phyloP scores from a whole-genome alignment of 1,140 invertebrate species.

The Brevipalpus yothersi region DNA sequence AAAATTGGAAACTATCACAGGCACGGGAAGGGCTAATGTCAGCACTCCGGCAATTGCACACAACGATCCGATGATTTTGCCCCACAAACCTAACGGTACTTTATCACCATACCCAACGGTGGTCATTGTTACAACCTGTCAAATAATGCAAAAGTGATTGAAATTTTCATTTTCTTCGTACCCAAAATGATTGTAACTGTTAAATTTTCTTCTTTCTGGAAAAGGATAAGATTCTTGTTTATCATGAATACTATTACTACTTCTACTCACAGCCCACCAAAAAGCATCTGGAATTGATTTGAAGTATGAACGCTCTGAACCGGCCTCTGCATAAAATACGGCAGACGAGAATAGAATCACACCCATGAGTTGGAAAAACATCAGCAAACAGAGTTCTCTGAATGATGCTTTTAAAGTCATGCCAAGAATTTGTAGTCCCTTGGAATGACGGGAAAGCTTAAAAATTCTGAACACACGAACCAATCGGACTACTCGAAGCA shows the following conservation, averaged over 20 bases:
- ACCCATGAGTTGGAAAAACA: constrained; percentile 99
- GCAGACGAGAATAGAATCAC: constrained; percentile 93
- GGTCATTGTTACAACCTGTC: constrained; percentile 36
- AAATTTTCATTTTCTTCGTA: too few species aligned
- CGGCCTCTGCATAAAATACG: constrained; percentile 95
- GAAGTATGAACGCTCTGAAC: constrained; percentile 73
- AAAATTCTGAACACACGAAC: constrained; percentile 97
- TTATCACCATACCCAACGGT: constrained; percentile 95
- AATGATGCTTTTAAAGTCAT: constrained; percentile 97
- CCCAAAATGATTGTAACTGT: neutral
- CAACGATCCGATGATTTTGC: constrained; percentile 90
- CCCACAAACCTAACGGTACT: constrained; percentile 94
- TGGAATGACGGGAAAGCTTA: constrained; percentile 90
- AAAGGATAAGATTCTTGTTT: constrained; percentile 90
- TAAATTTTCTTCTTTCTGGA: constrained; percentile 74
- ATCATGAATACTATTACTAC: constrained; percentile 25
- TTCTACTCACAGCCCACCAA: neutral
- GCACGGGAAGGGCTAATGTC: constrained; percentile 31
- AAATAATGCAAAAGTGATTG: neutral
- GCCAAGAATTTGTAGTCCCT: constrained; percentile 81
- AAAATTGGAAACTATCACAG: constrained; percentile 90
- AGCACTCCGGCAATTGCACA: constrained; percentile 78
- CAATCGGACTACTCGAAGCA: constrained; percentile 84
- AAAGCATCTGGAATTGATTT: constrained; percentile 31
- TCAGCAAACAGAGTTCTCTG: constrained; percentile 95